A percentile compares a stretch with the other conserved stretches of the same genome.
phyloP scores from a whole-genome alignment of 2,888 invertebrate species.

The Boloria selene region DNA sequence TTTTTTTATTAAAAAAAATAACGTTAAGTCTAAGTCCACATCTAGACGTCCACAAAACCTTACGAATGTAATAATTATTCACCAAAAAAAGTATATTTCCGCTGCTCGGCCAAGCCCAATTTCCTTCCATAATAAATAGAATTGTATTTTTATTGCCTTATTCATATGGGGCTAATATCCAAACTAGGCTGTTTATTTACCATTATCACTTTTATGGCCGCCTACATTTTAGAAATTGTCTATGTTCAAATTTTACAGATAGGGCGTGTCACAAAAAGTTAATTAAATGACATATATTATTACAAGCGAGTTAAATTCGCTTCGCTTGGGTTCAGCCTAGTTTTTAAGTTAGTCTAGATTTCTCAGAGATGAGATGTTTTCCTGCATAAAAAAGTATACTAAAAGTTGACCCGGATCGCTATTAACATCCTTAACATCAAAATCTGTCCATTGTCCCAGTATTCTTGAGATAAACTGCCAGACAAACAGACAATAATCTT shows the following conservation, averaged over 20 bases:
- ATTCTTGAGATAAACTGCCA: too few species aligned
- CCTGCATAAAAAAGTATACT: too few species aligned
- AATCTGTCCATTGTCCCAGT: too few species aligned
- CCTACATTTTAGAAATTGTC: constrained; percentile 23
- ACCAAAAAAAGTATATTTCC: constrained; percentile 43
- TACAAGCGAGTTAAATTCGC: too few species aligned
- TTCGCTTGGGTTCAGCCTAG: too few species aligned
- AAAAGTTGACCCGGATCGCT: too few species aligned
- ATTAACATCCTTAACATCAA: too few species aligned
- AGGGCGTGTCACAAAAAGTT: constrained; percentile 13
- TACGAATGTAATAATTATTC: constrained; percentile 7
- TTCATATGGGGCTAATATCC: constrained; percentile 41
- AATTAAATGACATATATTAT: background rate
- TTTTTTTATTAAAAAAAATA: background rate
- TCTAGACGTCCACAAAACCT: too few species aligned
- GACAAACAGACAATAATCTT: too few species aligned
- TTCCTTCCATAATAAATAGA: constrained; percentile 42
- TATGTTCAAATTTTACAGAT: constrained; percentile 24
- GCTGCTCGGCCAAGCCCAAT: constrained; percentile 47
- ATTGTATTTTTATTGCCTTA: constrained; percentile 46
- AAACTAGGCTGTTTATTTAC: constrained; percentile 31
- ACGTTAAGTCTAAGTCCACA: background rate
- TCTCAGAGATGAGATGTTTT: too few species aligned
- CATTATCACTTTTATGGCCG: constrained; percentile 29
- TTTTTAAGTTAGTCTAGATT: too few species aligned